Base-by-base conservation (phyloP, 2,888 invertebrate genomes). In the Lepidocyrtoides sp. region DNA sequence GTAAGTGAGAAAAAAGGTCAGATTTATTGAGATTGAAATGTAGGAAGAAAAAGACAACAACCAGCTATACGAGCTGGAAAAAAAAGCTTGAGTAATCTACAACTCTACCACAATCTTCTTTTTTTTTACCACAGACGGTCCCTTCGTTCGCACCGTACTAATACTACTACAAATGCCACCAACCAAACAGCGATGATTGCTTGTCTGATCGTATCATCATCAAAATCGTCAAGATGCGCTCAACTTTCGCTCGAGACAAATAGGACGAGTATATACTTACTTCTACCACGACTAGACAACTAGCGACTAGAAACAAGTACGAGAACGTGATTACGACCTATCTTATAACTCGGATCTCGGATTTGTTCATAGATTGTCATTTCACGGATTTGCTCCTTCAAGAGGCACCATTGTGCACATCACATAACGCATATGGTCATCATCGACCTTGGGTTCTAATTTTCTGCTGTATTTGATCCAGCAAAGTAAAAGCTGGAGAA, bases 171-270 rank as follows among this genome's bases (percentile, higher is more conserved):
- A 26, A 54, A 20, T n/a, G 14, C 48, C 48, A 83, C 83, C 83
- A n/a, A n/a, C n/a, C n/a, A n/a, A 63, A 26, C 41, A 66, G 63
- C 17, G 41, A 69, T 83, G 83, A 83, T 83, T 83, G 81, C 81
- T 69, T 81, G 83, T 29, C 44, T 36, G 63, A 83, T 83, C 41
- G 48, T 66, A 83, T 66, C 83, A 66, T 83, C 63, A 41, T 83
- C 63, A 32, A 23, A 48, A 77, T 26, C 36, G 29, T 12, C 60
- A 48, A 60, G 60, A 60, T 60, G 23, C 4, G 23, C 60, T 60
- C 60, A 60, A 60, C 23, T 26, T 26, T 26, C 2, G 23, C 26
- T 23, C 23, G 7, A 26, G 63, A 29, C 63, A 29, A 63, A 5
- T 63, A 36, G 1, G 60, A 79, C 60, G 63, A n/a, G 17, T 4